These are phyloP conservation scores for Dryadula phaetusa DNA, from an alignment of 2,888 invertebrate genomes.

Conservation along the genomic window DNA sequence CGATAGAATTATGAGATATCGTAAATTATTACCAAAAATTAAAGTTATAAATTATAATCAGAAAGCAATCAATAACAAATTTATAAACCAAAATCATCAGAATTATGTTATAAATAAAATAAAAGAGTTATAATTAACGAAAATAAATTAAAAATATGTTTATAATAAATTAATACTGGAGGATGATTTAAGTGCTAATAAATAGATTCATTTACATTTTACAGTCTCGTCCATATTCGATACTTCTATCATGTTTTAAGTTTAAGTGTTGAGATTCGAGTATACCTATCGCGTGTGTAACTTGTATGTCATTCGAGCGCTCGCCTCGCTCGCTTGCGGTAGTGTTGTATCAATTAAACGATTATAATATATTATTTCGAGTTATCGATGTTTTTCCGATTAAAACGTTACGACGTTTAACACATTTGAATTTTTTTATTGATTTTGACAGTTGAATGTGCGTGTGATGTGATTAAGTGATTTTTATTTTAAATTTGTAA, in stretches of 20 bases:
- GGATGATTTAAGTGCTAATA: constrained; percentile 18
- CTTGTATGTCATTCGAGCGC: constrained; percentile 73
- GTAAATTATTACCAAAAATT: constrained; percentile 2
- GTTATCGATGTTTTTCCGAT: constrained; percentile 57
- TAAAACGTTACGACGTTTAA: constrained; percentile 37
- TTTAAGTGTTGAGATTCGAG: constrained; percentile 37
- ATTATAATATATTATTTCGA: constrained; percentile 33
- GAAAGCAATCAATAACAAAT: constrained; percentile 3
- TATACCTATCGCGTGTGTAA: constrained; percentile 31
- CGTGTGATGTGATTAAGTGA: constrained; percentile 29
- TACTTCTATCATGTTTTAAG: constrained; percentile 36
- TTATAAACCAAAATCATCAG: background rate
- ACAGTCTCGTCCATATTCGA: constrained; percentile 10
- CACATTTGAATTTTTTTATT: constrained; percentile 39
- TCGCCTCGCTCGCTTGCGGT: constrained; percentile 66
- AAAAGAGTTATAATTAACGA: constrained; percentile 17
- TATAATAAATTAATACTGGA: background rate
- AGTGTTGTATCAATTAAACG: constrained; percentile 52
- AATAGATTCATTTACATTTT: constrained; percentile 15
- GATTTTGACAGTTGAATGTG: constrained; percentile 35
- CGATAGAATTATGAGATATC: background rate
- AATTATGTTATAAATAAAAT: constrained; percentile 5
- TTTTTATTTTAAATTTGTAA: constrained; percentile 4
- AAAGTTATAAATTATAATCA: constrained; percentile 6
- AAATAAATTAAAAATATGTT: background rate